phyloP scores from a whole-genome alignment of 2,888 invertebrate genomes.

The Neoaliturus tenellus region DNA sequence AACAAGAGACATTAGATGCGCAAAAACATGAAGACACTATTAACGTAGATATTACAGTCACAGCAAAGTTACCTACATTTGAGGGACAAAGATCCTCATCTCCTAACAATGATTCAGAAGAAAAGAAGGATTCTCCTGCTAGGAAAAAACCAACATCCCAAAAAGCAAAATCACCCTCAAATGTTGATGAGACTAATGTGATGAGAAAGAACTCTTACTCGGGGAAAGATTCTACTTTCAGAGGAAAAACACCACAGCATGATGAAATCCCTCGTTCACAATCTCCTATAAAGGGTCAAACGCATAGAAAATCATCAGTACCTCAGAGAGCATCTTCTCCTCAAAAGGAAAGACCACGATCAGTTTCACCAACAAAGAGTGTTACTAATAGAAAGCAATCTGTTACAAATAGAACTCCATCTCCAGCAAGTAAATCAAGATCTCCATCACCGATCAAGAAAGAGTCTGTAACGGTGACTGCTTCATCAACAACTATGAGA shows the following conservation, averaged over 20 bases:
- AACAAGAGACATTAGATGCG: neutral
- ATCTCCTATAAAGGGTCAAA: neutral
- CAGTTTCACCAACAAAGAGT: conserved; percentile 10
- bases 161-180: neutral
- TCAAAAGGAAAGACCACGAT: conserved; percentile 4
- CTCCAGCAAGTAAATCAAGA: neutral
- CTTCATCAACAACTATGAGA: neutral
- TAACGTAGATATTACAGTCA: neutral
- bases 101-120: conserved; percentile 1
- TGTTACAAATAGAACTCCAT: neutral
- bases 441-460: conserved; percentile 1
- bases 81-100: neutral
- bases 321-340: conserved; percentile 27
- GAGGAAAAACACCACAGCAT: neutral
- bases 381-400: neutral
- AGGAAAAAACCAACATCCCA: neutral
- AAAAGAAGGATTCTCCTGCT: neutral
- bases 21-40: neutral
- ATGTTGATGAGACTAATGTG: neutral
- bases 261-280: neutral
- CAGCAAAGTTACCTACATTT: conserved; percentile 37
- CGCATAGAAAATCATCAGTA: neutral
- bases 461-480: conserved; percentile 10
- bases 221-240: neutral
- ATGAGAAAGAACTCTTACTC: neutral